Evolutionary conservation across 2,888 invertebrate species (phyloP).

Genomic region (Caprella mutica): DNA sequence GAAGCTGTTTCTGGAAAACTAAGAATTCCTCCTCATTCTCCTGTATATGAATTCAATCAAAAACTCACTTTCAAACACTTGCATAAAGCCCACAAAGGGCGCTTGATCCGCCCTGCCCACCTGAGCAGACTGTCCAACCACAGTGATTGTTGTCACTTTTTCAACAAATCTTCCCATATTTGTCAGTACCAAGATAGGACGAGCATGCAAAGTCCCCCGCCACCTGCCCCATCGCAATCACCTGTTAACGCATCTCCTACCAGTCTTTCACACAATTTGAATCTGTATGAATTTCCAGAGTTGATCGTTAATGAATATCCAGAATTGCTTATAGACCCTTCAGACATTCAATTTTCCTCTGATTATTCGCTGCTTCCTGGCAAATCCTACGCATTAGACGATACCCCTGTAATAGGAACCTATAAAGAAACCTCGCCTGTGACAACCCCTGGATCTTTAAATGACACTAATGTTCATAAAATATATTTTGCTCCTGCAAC

Average conservation of each 20-base stretch:
- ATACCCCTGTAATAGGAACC: too few species aligned
- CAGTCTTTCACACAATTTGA: too few species aligned
- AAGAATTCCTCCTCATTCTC: slow-evolving; percentile 3
- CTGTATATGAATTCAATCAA: slow-evolving; percentile 6
- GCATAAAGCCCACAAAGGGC: slow-evolving; percentile 4
- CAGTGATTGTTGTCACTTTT: slow-evolving; percentile 6
- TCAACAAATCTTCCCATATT: slow-evolving; percentile 8
- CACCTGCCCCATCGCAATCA: slow-evolving; percentile 2
- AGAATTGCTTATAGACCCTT: too few species aligned
- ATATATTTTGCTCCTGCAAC: too few species aligned
- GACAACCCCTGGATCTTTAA: too few species aligned
- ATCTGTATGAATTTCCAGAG: too few species aligned
- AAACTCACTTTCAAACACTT: not conserved
- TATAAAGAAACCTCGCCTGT: too few species aligned
- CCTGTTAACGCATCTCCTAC: slow-evolving; percentile 4
- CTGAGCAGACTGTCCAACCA: slow-evolving; percentile 1
- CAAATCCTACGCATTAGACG: too few species aligned
- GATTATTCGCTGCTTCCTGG: too few species aligned
- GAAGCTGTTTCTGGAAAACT: slow-evolving; percentile 8
- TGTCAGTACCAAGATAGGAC: slow-evolving; percentile 4
- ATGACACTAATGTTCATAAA: too few species aligned
- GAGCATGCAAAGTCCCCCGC: not conserved
- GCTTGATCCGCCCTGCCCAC: slow-evolving; percentile 2
- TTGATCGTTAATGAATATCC: too few species aligned
- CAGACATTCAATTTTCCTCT: too few species aligned